Base-by-base conservation (phyloP, 1,140 invertebrate genomes). In the Pseudobourletiella spinata region DNA sequence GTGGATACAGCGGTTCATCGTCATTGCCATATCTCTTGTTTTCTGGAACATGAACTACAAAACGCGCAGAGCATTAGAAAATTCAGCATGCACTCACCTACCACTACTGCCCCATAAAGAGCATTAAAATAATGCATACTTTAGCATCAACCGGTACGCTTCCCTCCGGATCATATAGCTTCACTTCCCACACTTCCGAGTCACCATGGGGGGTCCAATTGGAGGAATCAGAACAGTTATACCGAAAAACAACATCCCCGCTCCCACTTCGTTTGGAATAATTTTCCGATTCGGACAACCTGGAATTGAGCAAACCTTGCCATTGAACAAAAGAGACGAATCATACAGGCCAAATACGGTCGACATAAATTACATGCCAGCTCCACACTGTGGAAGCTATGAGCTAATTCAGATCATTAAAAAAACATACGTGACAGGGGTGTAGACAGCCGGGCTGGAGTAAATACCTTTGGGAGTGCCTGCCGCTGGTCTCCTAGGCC, bases 31-130 rank as follows among this genome's bases (percentile, higher is more conserved):
- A 24, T 79, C 77, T 15, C 73, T 70, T 0, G 81, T 57, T 59
- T 81, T 76, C 57, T 83, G 80, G 64, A 79, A 84, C 80, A 84
- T 83, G 65, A 74, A 78, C 64, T 73, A 26, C 16, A 48, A 48
- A 6, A 48, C 6, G 35, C 14, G 35, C 11, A 42, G 18, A 42
- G 18, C n/a, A n/a, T n/a, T n/a, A n/a, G n/a, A n/a, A n/a, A n/a
- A n/a, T n/a, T n/a, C n/a, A n/a, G n/a, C n/a, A n/a, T n/a, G n/a
- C n/a, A n/a, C n/a, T n/a, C n/a, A n/a, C n/a, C n/a, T n/a, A n/a
- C n/a, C n/a, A n/a, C n/a, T n/a, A n/a, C n/a, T n/a, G n/a, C n/a
- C n/a, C n/a, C n/a, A n/a, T n/a, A n/a, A n/a, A n/a, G n/a, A n/a
- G n/a, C n/a, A n/a, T n/a, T n/a, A n/a, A n/a, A n/a, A n/a, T n/a